Conservation (phyloP, 2,888 invertebrate genomes). For the Eurois occulta region DNA sequence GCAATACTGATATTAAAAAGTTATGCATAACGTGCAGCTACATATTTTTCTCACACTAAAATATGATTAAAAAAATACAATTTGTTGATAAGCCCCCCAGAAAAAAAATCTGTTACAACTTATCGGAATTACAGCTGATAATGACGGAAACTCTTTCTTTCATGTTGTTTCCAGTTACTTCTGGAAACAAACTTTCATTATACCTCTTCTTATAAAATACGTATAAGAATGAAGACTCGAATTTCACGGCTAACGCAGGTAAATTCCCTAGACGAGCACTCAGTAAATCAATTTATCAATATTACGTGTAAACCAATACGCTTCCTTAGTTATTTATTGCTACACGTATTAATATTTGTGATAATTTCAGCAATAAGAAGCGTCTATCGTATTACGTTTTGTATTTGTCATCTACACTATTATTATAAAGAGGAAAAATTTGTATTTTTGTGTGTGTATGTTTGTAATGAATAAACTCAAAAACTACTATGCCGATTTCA, state of each 20-base stretch:
- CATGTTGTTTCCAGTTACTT: not conserved
- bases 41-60: too few relatives aligned
- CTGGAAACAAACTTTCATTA: not conserved
- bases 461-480: too few relatives aligned
- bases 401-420: not conserved
- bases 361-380: slow-evolving; percentile 2
- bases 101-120: too few relatives aligned
- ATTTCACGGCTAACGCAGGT: slow-evolving; percentile 14
- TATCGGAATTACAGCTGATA: not conserved
- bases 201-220: not conserved
- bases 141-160: not conserved
- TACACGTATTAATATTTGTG: slow-evolving; percentile 17
- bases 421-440: too few relatives aligned
- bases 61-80: too few relatives aligned
- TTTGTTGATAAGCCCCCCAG: not conserved
- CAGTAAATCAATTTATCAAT: slow-evolving; percentile 54
- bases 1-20: too few relatives aligned
- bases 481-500: too few relatives aligned
- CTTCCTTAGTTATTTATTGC: slow-evolving; percentile 26
- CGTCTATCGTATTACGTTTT: slow-evolving; percentile 3
- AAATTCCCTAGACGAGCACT: slow-evolving; percentile 29
- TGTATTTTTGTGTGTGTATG: too few relatives aligned
- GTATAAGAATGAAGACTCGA: not conserved
- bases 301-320: slow-evolving; percentile 31
- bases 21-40: too few relatives aligned